These are phyloP conservation scores for Apteryx owenii DNA, from an alignment of 2,113 vertebrate species.

Conservation along the genomic window DNA sequence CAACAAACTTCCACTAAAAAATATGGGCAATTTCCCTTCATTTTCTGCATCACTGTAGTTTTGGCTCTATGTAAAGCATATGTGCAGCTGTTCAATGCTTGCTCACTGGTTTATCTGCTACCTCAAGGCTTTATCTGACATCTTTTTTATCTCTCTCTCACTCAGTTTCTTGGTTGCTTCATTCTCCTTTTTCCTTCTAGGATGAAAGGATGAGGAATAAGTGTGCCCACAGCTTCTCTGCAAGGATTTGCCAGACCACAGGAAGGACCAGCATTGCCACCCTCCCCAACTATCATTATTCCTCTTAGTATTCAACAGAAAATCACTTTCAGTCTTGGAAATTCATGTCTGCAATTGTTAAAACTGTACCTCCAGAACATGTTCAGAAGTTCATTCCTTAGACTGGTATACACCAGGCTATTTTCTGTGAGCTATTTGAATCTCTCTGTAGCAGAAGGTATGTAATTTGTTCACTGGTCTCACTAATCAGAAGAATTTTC, in stretches of 20 bases:
- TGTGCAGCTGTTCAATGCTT: not conserved
- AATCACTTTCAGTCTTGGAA: not conserved
- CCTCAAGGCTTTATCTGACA: not conserved
- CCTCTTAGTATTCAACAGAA: not conserved
- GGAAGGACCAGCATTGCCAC: not conserved
- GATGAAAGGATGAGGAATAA: not conserved
- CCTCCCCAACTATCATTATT: not conserved
- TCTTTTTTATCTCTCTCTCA: not conserved
- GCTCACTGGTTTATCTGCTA: not conserved
- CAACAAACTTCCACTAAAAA: conserved; percentile 26
- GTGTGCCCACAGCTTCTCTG: not conserved
- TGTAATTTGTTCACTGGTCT: not conserved
- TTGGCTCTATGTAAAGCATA: not conserved
- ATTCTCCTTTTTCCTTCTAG: not conserved
- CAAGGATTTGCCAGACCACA: not conserved
- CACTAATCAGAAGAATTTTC: not conserved
- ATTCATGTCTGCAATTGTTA: not conserved
- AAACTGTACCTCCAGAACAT: not conserved
- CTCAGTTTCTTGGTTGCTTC: not conserved
- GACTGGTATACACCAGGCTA: not conserved
- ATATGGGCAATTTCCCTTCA: not conserved
- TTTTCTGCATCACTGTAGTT: not conserved
- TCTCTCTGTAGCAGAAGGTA: not conserved
- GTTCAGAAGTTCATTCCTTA: not conserved
- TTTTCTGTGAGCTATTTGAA: conserved; percentile 35